phyloP scores from a whole-genome alignment of 2,888 invertebrate genomes.

The Caenorhabditis zanzibari region DNA sequence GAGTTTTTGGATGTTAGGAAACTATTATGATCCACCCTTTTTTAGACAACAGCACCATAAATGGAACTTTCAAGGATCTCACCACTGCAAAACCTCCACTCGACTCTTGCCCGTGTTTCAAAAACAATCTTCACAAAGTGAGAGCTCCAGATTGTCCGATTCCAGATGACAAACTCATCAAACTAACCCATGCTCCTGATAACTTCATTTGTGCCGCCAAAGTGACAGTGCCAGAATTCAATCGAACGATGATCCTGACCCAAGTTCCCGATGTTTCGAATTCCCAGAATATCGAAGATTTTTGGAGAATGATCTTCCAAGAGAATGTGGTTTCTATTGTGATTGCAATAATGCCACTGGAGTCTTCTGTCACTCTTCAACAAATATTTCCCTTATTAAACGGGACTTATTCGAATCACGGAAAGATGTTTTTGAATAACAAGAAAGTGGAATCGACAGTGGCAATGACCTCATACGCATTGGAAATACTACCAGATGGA shows the following conservation, averaged over 20 bases:
- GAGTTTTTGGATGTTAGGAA: not conserved
- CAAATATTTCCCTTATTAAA: slow-evolving; percentile 46
- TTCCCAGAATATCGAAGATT: slow-evolving; percentile 36
- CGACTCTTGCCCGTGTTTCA: slow-evolving; percentile 8
- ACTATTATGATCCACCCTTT: not conserved
- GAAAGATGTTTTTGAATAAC: slow-evolving; percentile 67
- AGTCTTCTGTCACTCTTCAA: slow-evolving; percentile 28
- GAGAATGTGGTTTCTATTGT: slow-evolving; percentile 4
- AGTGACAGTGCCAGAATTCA: slow-evolving; percentile 42
- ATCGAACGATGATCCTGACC: slow-evolving; percentile 30
- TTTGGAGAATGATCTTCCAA: slow-evolving; percentile 61
- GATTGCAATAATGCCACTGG: slow-evolving; percentile 25
- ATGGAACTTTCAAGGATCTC: slow-evolving; percentile 5
- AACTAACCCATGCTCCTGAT: slow-evolving; percentile 24
- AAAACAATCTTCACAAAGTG: slow-evolving; percentile 24
- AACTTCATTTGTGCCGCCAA: slow-evolving; percentile 42
- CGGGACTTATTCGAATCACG: slow-evolving; percentile 35
- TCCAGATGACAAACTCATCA: slow-evolving; percentile 35
- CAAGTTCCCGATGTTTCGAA: slow-evolving; percentile 50
- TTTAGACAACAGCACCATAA: slow-evolving; percentile 22
- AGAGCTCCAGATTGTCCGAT: slow-evolving; percentile 47
- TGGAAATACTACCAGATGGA: slow-evolving; percentile 66
- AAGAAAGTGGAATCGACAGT: slow-evolving; percentile 49
- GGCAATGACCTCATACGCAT: slow-evolving; percentile 26
- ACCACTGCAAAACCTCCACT: not conserved